Conservation (phyloP, 2,888 invertebrate genomes). For the Macaria notata region DNA sequence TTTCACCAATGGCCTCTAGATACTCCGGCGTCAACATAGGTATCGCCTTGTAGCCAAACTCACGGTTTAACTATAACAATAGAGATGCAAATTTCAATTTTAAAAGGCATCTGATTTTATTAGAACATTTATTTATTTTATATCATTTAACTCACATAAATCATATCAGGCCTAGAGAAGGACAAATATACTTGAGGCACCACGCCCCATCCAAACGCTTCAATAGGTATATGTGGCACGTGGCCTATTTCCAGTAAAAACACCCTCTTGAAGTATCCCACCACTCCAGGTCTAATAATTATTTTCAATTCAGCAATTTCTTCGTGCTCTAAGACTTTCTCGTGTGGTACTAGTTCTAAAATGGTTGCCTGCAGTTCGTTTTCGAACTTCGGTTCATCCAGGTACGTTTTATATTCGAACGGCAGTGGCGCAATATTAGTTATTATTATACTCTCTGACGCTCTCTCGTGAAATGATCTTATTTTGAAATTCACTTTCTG, state of each 20-base stretch:
- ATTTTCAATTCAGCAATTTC: constrained; percentile 66
- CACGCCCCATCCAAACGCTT: constrained; percentile 81
- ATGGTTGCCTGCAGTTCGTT: constrained; percentile 69
- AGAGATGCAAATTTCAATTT: too few species aligned
- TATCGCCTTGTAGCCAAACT: constrained; percentile 76
- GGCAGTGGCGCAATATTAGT: constrained; percentile 74
- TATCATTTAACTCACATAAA: constrained; percentile 42
- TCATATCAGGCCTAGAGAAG: constrained; percentile 64
- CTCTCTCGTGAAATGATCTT: constrained; percentile 67
- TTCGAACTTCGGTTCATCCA: constrained; percentile 53
- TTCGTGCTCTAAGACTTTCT: constrained; percentile 63
- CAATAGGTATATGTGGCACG: constrained; percentile 75
- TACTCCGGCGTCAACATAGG: constrained; percentile 63
- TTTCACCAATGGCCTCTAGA: constrained; percentile 59
- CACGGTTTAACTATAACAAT: constrained; percentile 50
- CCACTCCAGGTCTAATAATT: constrained; percentile 76
- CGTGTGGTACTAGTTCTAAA: constrained; percentile 65
- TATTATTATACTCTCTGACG: constrained; percentile 60
- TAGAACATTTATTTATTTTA: too few species aligned
- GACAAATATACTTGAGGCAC: constrained; percentile 82
- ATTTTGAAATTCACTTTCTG: constrained; percentile 68
- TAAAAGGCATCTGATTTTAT: too few species aligned
- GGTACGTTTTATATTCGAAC: constrained; percentile 69
- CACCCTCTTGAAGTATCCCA: constrained; percentile 76
- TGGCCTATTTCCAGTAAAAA: constrained; percentile 80